Base-by-base conservation (phyloP, 2,113 vertebrate genomes). In the Phoxinus phoxinus region DNA sequence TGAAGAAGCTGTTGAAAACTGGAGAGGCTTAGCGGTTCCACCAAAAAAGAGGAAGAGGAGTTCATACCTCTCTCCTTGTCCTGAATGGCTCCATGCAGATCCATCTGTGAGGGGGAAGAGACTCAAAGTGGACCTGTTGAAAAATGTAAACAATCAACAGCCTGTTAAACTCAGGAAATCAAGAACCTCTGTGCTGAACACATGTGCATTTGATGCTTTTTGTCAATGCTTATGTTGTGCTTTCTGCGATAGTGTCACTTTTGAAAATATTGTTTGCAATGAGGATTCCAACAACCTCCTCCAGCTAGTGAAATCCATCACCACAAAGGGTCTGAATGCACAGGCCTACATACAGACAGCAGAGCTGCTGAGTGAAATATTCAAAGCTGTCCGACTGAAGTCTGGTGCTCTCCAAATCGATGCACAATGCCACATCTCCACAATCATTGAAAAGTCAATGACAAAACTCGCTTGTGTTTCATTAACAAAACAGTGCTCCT, bases 391-490 rank as follows among this genome's bases (percentile, higher is more conserved):
- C 30, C 67, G 17, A 37, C 25, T 71, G 15, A 71, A 71, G 67
- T 35, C 67, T 71, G 67, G 67, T 71, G 67, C 12, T 9, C 67
- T 71, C 32, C 67, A 71, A 71, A 37, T 71, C 32, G 13, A 71
- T 37, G 67, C 67, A 71, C 67, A 71, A 17, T 71, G 67, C 32
- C 67, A 71, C 67, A 71, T 71, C 27, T 35, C 67, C 30, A 37
- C n/a, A n/a, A n/a, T n/a, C n/a, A n/a, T n/a, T n/a, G n/a, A n/a
- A n/a, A n/a, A n/a, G n/a, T 58, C 19, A 23, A 21, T 56, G 53
- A 56, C 17, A 53, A 53, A 53, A 37, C 21, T 7, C 8, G 19
- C 37, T 41, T 35, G 35, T 1, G 35, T 72, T 44, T 72, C 6
- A 21, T 23, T 72, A 6, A 23, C 35, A 37, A 72, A 44, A 72